Percentiles rank a stretch among this genome's conserved stretches.
Evolutionary conservation across 2,113 vertebrate species (phyloP).

Genomic region (Tiliqua scincoides): DNA sequence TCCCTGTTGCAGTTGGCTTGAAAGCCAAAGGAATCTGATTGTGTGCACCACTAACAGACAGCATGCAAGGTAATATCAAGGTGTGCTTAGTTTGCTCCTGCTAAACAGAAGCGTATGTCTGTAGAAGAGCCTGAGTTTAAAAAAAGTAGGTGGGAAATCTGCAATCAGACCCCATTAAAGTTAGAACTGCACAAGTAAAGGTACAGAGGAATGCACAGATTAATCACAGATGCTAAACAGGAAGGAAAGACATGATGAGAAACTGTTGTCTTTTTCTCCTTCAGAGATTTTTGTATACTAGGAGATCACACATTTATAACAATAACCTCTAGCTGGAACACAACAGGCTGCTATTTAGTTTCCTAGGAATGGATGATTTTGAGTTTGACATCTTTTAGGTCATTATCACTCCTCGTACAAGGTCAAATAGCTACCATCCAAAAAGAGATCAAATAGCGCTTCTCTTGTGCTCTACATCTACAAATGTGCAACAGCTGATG

Average conservation of each 20-base stretch:
- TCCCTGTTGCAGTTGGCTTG: constrained; percentile 23
- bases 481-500: neutral
- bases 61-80: constrained; percentile 30
- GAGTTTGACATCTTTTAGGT: fast-evolving
- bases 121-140: constrained; percentile 42
- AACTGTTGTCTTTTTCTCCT: constrained; percentile 23
- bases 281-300: neutral
- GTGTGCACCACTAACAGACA: neutral
- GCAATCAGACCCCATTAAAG: neutral
- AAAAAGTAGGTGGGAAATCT: neutral
- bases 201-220: constrained; percentile 15
- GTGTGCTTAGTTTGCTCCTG: constrained; percentile 59
- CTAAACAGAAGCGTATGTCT: constrained; percentile 42
- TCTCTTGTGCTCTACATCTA: neutral
- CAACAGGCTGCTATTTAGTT: neutral
- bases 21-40: fast-evolving
- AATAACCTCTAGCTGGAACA: fast-evolving
- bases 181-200: constrained; percentile 11
- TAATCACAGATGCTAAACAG: constrained; percentile 45
- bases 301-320: neutral
- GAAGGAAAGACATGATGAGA: constrained; percentile 24
- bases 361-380: neutral
- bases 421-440: neutral
- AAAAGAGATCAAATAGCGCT: neutral
- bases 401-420: neutral